A percentile compares a stretch with the other conserved stretches of the same genome.
phyloP scores from a whole-genome alignment of 1,140 invertebrate species.

The Drosophila nasuta region DNA sequence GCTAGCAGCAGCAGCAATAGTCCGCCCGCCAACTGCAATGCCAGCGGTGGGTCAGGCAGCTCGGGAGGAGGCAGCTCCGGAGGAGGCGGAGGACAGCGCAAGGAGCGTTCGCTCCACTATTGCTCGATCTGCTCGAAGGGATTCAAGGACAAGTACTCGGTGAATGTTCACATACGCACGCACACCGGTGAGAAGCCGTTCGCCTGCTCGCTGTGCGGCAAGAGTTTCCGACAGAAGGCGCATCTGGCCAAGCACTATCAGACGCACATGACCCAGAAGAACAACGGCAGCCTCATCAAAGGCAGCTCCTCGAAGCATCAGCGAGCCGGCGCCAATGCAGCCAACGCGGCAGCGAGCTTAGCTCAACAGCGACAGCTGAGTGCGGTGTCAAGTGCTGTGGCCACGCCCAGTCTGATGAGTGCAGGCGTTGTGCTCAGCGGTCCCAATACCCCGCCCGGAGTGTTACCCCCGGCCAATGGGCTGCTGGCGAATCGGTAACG shows the following conservation, averaged over 20 bases:
- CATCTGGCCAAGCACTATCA: conserved; percentile 99
- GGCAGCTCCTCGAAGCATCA: conserved; percentile 71
- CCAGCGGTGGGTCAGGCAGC: conserved; percentile 58
- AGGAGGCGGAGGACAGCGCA: conserved; percentile 86
- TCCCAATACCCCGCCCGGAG: conserved; percentile 63
- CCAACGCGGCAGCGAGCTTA: conserved; percentile 12
- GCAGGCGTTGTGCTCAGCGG: conserved; percentile 63
- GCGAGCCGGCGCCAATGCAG: conserved; percentile 31
- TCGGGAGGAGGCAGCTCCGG: conserved; percentile 63
- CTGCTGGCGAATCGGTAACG: conserved; percentile 79
- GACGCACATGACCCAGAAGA: conserved; percentile 94
- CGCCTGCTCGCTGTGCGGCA: conserved; percentile 94
- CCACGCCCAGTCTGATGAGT: conserved; percentile 44
- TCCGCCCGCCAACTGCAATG: conserved; percentile 58
- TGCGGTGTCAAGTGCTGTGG: conserved; percentile 35
- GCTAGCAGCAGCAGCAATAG: conserved; percentile 77
- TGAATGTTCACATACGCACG: conserved; percentile 95
- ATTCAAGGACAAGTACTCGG: conserved; percentile 97
- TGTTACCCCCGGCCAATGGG: conserved; percentile 78
- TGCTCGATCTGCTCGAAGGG: conserved; percentile 96
- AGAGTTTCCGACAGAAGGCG: conserved; percentile 97
- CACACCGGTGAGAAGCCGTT: conserved; percentile 96
- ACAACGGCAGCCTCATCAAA: conserved; percentile 83
- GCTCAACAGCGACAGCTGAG: conserved; percentile 57
- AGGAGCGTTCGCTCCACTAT: conserved; percentile 94